phyloP scores from a whole-genome alignment of 2,113 vertebrate species.

The Callocephalon fimbriatum region DNA sequence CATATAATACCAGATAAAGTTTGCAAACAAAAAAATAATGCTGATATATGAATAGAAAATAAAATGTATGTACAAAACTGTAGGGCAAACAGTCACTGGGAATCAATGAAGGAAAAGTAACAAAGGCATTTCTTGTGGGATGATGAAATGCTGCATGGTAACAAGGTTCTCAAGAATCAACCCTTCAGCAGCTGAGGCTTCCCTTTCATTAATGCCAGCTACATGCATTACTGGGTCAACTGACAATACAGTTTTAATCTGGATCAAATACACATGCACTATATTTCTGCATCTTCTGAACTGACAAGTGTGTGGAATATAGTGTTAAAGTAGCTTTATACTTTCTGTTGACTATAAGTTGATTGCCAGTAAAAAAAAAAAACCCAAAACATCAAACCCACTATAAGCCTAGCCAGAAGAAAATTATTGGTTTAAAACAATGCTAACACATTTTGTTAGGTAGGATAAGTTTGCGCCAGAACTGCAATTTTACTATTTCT shows the following conservation, averaged over 20 bases:
- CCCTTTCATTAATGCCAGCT: not conserved
- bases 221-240: not conserved
- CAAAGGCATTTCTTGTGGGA: not conserved
- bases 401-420: not conserved
- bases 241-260: not conserved
- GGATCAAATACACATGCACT: not conserved
- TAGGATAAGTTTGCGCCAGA: not conserved
- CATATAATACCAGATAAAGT: not conserved
- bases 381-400: not conserved
- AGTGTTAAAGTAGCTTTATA: not conserved
- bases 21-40: not conserved
- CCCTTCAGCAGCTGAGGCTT: not conserved
- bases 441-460: not conserved
- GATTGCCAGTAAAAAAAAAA: not conserved
- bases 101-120: not conserved
- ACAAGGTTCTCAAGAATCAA: not conserved
- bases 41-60: not conserved
- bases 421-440: not conserved
- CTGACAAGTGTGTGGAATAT: not conserved
- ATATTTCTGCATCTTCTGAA: not conserved
- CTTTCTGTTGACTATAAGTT: not conserved
- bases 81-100: not conserved
- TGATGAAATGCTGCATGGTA: not conserved
- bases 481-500: not conserved
- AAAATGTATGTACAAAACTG: not conserved